These are phyloP conservation scores for Patella pellucida DNA, from an alignment of 2,888 invertebrate genomes.

Conservation along the genomic window DNA sequence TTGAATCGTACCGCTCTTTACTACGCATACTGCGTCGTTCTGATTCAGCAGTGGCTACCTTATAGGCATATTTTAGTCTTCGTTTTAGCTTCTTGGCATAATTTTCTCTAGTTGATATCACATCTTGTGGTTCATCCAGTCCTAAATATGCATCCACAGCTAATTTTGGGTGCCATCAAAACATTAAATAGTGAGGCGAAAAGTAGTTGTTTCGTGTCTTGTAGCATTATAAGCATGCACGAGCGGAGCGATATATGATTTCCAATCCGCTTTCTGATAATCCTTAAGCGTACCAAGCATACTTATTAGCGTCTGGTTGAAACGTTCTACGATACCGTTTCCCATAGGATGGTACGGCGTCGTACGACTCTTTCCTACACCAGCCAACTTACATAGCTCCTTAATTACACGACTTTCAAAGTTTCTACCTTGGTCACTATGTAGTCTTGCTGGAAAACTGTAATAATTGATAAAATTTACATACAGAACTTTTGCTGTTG, in stretches of 20 bases:
- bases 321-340: conserved; percentile 36
- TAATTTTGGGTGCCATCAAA: conserved; percentile 30
- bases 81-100: not conserved
- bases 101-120: not conserved
- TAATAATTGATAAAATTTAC: conserved; percentile 31
- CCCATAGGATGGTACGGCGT: conserved; percentile 38
- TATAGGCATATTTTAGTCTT: not conserved
- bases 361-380: conserved; percentile 31
- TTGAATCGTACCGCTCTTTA: too few relatives aligned
- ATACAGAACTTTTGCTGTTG: conserved; percentile 30
- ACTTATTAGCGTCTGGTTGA: conserved; percentile 34
- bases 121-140: not conserved
- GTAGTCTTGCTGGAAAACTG: conserved; percentile 32
- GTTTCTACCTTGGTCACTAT: conserved; percentile 33
- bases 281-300: conserved; percentile 27
- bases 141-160: conserved; percentile 31
- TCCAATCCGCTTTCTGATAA: conserved; percentile 34
- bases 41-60: not conserved
- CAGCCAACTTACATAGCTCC: conserved; percentile 26
- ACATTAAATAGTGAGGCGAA: conserved; percentile 35
- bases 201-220: conserved; percentile 28
- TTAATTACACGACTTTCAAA: conserved; percentile 30
- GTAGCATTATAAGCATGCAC: conserved; percentile 30
- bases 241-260: conserved; percentile 22
- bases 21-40: not conserved